A percentile compares a stretch with the other conserved stretches of the same genome.
Conservation (phyloP, 2,888 invertebrate genomes). For the Gastrophysa polygoni region DNA sequence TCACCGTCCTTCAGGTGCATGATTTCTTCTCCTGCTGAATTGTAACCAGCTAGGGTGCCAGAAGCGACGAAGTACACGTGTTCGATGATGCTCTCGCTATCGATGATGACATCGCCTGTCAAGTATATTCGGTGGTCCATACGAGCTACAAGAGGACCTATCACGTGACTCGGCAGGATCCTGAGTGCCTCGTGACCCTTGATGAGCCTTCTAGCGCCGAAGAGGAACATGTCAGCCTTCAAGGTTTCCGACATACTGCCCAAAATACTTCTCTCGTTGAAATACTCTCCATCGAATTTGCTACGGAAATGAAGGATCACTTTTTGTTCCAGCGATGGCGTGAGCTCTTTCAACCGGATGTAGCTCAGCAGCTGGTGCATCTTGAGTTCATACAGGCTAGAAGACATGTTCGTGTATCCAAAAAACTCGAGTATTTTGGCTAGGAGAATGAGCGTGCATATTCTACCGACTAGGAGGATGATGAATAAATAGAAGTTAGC, state of each 20-base stretch:
- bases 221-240: slow-evolving; percentile 58
- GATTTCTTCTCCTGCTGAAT: slow-evolving; percentile 60
- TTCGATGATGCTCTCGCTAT: slow-evolving; percentile 53
- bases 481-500: slow-evolving; percentile 40
- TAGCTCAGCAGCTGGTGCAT: slow-evolving; percentile 62
- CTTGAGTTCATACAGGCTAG: slow-evolving; percentile 58
- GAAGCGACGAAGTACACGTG: slow-evolving; percentile 62
- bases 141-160: slow-evolving; percentile 41
- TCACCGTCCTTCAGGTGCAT: slow-evolving; percentile 63
- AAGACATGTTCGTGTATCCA: slow-evolving; percentile 48
- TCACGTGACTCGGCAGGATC: slow-evolving; percentile 52
- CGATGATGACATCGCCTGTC: slow-evolving; percentile 55
- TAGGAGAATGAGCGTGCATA: slow-evolving; percentile 43
- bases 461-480: slow-evolving; percentile 41
- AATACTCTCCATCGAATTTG: slow-evolving; percentile 61
- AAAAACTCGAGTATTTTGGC: slow-evolving; percentile 45
- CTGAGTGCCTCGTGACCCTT: slow-evolving; percentile 59
- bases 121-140: slow-evolving; percentile 25
- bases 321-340: slow-evolving; percentile 56
- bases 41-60: slow-evolving; percentile 60
- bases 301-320: slow-evolving; percentile 61
- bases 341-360: slow-evolving; percentile 62
- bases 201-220: slow-evolving; percentile 58
- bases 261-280: slow-evolving; percentile 56
- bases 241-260: slow-evolving; percentile 51